Base-by-base conservation (phyloP, 2,888 invertebrate species). In the Camptogramma bilineatum region DNA sequence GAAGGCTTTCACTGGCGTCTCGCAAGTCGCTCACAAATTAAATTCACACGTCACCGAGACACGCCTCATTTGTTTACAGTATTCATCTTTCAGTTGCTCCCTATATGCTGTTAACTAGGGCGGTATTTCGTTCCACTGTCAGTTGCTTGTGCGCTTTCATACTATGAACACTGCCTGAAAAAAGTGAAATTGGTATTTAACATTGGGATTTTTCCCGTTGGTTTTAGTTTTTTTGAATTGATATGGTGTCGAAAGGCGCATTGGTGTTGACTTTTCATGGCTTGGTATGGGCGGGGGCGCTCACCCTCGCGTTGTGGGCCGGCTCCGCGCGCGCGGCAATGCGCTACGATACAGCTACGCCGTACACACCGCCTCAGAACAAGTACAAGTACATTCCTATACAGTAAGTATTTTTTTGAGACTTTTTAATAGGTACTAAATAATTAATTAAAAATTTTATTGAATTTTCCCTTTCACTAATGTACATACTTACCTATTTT, bases 331-430 rank as follows among this genome's bases (percentile, higher is more conserved):
- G 78, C 70, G 90, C 88, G 4, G 82, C 82, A 1, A 72, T 78
- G 55, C 82, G 83, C 42, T 91, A 90, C 79, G 89, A 90, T 74
- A 85, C 88, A 5, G 93, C 92, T 62, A 93, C 93, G 67, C 92
- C 93, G 44, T 79, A 90, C 71, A 74, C 90, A 52, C 88, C 89
- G 70, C 83, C 85, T 50, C 82, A 84, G 65, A 78, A 72, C 52
- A 87, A 81, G 39, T 85, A 90, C 69, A 90, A 86, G 77, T 91
- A 91, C 62, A 88, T 90, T 79, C 91, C 91, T 0, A 68, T 91
- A 58, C 82, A 84, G 93, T 93, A 64, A 91, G 91, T 89, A 69
- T 66, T 65, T 58, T 28, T 13, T 61, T 68, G 1, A 17, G 24
- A 4, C 3, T 47, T 55, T 51, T 46, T 39, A 13, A 13, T 13